Percentiles rank a stretch among this genome's conserved stretches.
Conservation (phyloP, 2,888 invertebrate species). For the Drosophila neonasuta region DNA sequence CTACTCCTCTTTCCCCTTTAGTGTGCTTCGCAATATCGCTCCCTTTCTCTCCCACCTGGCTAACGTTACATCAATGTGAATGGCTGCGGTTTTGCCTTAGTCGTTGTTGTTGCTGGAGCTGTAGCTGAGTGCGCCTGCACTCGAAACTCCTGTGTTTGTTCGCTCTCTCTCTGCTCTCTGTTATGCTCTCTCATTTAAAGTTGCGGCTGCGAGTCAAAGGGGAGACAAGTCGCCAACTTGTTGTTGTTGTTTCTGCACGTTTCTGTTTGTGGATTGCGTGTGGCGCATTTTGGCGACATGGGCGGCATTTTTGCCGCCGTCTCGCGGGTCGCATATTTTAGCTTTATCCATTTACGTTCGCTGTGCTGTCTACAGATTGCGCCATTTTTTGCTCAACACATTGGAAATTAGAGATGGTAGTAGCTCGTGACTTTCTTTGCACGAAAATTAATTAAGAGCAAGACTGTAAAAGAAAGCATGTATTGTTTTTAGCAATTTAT, state of each 20-base stretch:
- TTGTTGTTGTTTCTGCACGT: constrained; percentile 46
- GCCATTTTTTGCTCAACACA: constrained; percentile 65
- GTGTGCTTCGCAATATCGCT: constrained; percentile 14
- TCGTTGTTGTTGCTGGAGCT: not conserved
- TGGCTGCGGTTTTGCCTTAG: constrained; percentile 46
- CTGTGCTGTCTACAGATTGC: constrained; percentile 64
- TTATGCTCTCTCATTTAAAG: constrained; percentile 20
- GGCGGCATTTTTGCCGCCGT: constrained; percentile 73
- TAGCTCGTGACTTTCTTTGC: constrained; percentile 1
- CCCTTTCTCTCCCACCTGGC: constrained; percentile 62
- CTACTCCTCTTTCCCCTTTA: constrained; percentile 6
- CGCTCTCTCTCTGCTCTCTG: constrained; percentile 17
- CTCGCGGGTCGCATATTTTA: constrained; percentile 68
- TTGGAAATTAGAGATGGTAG: constrained; percentile 40
- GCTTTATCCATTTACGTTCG: constrained; percentile 65
- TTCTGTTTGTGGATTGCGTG: constrained; percentile 65
- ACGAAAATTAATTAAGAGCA: not conserved
- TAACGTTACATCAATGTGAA: constrained; percentile 70
- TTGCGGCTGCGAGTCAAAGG: constrained; percentile 41
- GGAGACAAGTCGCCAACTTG: constrained; percentile 37
- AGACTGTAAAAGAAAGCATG: not conserved
- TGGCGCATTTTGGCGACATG: constrained; percentile 76
- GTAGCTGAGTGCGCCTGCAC: constrained; percentile 53
- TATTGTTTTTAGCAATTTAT: not conserved
- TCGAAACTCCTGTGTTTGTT: constrained; percentile 11